Conservation (phyloP, 2,888 invertebrate species). For the Drosophila flavopinicola region DNA sequence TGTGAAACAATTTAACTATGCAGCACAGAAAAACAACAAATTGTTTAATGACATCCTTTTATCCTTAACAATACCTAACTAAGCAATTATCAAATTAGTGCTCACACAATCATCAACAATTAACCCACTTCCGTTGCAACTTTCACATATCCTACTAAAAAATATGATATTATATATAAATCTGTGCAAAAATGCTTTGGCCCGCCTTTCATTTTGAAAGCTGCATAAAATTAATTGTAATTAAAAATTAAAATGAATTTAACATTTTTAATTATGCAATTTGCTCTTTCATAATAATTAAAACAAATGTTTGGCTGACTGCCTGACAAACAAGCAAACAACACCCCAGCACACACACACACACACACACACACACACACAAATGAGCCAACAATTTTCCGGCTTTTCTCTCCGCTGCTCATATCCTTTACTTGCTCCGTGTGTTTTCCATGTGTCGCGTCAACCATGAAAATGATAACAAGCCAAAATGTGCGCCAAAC, state of each 20-base stretch:
- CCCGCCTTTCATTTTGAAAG: slow-evolving; percentile 15
- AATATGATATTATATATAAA: not conserved
- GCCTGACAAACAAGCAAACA: slow-evolving; percentile 54
- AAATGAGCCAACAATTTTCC: slow-evolving; percentile 36
- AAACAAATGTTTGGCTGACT: slow-evolving; percentile 65
- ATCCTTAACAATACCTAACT: slow-evolving; percentile 1
- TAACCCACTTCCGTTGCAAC: slow-evolving; percentile 18
- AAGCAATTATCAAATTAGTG: slow-evolving; percentile 45
- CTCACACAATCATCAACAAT: slow-evolving; percentile 8
- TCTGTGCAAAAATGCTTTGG: slow-evolving; percentile 14
- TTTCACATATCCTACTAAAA: not conserved
- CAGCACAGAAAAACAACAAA: not conserved
- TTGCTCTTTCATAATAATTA: slow-evolving; percentile 75
- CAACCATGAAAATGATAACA: slow-evolving; percentile 71
- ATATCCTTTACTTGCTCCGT: slow-evolving; percentile 3
- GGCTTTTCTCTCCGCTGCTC: not conserved
- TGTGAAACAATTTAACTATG: too few species aligned
- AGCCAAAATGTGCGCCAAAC: slow-evolving; percentile 59
- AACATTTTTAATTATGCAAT: slow-evolving; percentile 76
- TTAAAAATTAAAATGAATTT: slow-evolving; percentile 77
- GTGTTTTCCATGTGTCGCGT: slow-evolving; percentile 51
- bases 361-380: slow-evolving; percentile 16
- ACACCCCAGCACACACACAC: too few species aligned
- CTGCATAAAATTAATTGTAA: slow-evolving; percentile 68
- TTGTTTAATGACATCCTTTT: not conserved